phyloP scores from a whole-genome alignment of 2,113 vertebrate genomes.

The Carassius auratus region DNA sequence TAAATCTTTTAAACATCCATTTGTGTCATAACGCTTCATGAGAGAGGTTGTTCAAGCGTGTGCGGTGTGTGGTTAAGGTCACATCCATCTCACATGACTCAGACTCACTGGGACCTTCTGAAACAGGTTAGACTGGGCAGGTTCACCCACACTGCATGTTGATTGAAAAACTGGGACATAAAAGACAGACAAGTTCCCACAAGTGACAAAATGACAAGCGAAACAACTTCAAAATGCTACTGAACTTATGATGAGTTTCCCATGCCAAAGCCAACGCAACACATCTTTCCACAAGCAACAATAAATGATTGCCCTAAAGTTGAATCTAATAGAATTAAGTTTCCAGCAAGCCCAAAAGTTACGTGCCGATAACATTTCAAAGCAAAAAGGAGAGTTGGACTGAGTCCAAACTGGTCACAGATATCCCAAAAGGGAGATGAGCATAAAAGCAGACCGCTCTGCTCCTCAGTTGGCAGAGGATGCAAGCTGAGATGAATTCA shows the following conservation, averaged over 20 bases:
- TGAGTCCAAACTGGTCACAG: slow-evolving; percentile 56
- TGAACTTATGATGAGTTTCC: background rate
- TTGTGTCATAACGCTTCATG: slow-evolving; percentile 1
- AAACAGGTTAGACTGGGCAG: slow-evolving; percentile 30
- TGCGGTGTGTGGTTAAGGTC: slow-evolving; percentile 13
- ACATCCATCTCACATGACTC: slow-evolving; percentile 18
- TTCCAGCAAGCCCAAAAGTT: slow-evolving; percentile 45
- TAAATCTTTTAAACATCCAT: too few species aligned
- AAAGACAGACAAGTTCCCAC: slow-evolving; percentile 67
- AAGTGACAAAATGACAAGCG: slow-evolving; percentile 60
- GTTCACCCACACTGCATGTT: slow-evolving; percentile 43
- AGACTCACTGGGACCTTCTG: background rate
- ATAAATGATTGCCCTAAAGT: slow-evolving; percentile 20
- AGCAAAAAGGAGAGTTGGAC: slow-evolving; percentile 33
- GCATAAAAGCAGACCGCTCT: slow-evolving; percentile 52
- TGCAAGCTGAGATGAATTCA: slow-evolving; percentile 58
- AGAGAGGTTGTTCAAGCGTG: slow-evolving; percentile 1
- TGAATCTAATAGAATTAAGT: slow-evolving; percentile 27
- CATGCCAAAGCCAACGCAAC: background rate
- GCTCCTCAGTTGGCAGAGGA: slow-evolving; percentile 53
- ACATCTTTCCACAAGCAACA: slow-evolving; percentile 29
- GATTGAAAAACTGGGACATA: slow-evolving; percentile 48
- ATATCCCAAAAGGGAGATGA: slow-evolving; percentile 53
- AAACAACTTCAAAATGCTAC: slow-evolving; percentile 3
- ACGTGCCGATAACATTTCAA: slow-evolving; percentile 21